phyloP scores from a whole-genome alignment of 2,797 vertebrate species.

The Pteronotus mesoamericanus region DNA sequence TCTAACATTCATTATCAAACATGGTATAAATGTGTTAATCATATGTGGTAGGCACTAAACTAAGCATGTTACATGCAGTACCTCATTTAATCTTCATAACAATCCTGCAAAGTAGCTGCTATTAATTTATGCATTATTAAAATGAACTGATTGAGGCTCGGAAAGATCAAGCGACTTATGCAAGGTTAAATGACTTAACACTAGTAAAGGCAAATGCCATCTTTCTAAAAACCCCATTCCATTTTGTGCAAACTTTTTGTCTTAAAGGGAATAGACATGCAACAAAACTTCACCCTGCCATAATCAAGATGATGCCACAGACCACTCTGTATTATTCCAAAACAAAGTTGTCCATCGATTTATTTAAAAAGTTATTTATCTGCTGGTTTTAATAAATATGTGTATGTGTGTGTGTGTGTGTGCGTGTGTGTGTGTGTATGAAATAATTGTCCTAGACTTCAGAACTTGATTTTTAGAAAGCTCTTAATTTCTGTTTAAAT shows the following conservation, averaged over 20 bases:
- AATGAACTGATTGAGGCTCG: not conserved
- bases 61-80: not conserved
- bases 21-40: not conserved
- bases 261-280: not conserved
- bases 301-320: not conserved
- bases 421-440: too few relatives aligned
- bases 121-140: not conserved
- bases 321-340: not conserved
- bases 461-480: not conserved
- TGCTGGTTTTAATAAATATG: not conserved
- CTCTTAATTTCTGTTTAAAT: not conserved
- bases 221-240: not conserved
- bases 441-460: not conserved
- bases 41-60: not conserved
- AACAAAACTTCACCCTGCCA: not conserved
- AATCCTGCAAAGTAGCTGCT: not conserved
- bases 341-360: not conserved
- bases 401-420: too few relatives aligned
- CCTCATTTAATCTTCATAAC: not conserved
- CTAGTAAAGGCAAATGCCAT: not conserved
- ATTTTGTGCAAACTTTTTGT: not conserved
- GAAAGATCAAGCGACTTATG: not conserved
- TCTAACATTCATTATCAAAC: too few relatives aligned
- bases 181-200: not conserved
- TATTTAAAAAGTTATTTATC: not conserved